Percentiles rank a stretch among this genome's conserved stretches.
phyloP scores from a whole-genome alignment of 2,113 vertebrate species.

The Lates calcarifer region DNA sequence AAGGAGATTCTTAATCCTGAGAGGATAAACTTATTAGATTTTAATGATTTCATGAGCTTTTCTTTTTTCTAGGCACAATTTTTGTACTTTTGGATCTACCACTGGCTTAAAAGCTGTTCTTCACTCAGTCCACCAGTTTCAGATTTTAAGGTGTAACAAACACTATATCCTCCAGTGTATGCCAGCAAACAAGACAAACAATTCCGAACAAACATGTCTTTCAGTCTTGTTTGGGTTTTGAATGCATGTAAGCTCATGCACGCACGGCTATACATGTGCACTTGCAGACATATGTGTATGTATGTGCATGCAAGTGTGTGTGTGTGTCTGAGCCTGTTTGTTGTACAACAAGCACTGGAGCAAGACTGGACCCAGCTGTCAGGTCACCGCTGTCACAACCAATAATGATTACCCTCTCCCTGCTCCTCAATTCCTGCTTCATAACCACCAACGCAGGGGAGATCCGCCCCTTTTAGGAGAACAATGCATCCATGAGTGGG shows the following conservation, averaged over 20 bases:
- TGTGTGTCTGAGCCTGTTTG: slow-evolving; percentile 72
- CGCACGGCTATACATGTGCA: slow-evolving; percentile 25
- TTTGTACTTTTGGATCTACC: not conserved
- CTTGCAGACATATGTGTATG: slow-evolving; percentile 21
- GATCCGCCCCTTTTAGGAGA: slow-evolving; percentile 81
- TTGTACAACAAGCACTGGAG: slow-evolving; percentile 85
- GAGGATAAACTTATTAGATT: not conserved
- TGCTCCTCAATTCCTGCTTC: slow-evolving; percentile 82
- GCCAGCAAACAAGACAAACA: slow-evolving; percentile 44
- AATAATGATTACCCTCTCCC: slow-evolving; percentile 86
- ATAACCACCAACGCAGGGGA: slow-evolving; percentile 79
- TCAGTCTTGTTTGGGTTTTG: slow-evolving; percentile 43
- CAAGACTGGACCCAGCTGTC: slow-evolving; percentile 87
- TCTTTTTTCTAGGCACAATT: not conserved
- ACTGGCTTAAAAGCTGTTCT: slow-evolving; percentile 5
- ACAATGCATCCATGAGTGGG: slow-evolving; percentile 83
- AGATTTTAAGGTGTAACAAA: slow-evolving; percentile 54
- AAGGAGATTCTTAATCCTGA: not conserved
- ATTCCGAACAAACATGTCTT: slow-evolving; percentile 44
- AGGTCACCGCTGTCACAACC: slow-evolving; percentile 85
- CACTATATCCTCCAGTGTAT: slow-evolving; percentile 30
- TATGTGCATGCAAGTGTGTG: slow-evolving; percentile 39
- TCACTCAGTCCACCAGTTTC: slow-evolving; percentile 29
- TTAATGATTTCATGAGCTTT: not conserved
- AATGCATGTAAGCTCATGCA: slow-evolving; percentile 53